Base-by-base conservation (phyloP, 2,113 vertebrate genomes). In the Columba janthina region DNA sequence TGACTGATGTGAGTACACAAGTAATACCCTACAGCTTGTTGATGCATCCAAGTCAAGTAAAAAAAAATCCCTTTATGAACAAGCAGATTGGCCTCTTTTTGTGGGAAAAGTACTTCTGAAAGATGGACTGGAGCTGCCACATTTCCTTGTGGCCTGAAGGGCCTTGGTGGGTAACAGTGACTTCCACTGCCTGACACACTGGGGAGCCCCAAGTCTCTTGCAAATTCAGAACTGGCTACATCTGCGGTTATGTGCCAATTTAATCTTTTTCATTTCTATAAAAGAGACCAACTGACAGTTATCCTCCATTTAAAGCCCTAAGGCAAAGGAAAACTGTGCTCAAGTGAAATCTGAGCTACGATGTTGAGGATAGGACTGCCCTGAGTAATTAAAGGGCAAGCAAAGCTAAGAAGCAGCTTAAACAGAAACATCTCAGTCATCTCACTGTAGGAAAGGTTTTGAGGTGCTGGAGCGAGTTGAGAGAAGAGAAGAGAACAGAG, bases 141-240 rank as follows among this genome's bases (percentile, higher is more conserved):
- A 22, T 46, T 50, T 36, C 36, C 54, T 66, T 0, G 0, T 85
- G 57, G 17, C 15, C 53, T 16, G 5, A 60, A 75, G n/a, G 29
- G 20, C 21, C 38, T 64, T 54, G n/a, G 15, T 89, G 44, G 12
- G 26, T 79, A 34, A 60, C 15, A 21, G 34, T 44, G 3, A 21
- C 26, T 81, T 93, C 36, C 36, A 54, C 10, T 44, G 9, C 18
- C 57, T 81, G 83, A 69, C 50, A 65, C 29, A 53, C 0, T 72
- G 70, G 15, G 32, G 28, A 60, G 31, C 66, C 24, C n/a, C 65
- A 17, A 26, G 22, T 32, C 62, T 88, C 40, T 69, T 85, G 62
- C 57, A 90, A 72, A 79, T 90, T 85, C 40, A 7, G 5, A 11
- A 16, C 67, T 67, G n/a, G 36, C 50, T 88, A 11, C 16, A 22